These are phyloP conservation scores for Agrenia bidenticulata DNA, from an alignment of 2,888 invertebrate genomes.

Conservation along the genomic window DNA sequence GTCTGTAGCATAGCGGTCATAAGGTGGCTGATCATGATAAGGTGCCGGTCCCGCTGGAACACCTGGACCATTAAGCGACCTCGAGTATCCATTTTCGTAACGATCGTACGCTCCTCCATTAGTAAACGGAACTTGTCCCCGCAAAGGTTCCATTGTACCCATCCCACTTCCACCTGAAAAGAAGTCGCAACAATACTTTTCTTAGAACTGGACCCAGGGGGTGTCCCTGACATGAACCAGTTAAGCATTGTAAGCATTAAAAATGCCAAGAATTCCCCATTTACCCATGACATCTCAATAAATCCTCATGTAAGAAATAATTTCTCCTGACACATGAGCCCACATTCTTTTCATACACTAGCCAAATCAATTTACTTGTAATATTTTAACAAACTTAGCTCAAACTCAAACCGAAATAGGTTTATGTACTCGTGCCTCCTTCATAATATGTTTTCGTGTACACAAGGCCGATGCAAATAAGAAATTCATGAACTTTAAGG, in stretches of 20 bases:
- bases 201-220: too few species aligned
- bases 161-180: slow-evolving; percentile 46
- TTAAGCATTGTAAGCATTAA: too few species aligned
- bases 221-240: too few species aligned
- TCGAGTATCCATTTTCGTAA: slow-evolving; percentile 55
- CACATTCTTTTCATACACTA: background rate
- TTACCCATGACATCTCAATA: too few species aligned
- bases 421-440: too few species aligned
- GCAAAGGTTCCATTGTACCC: slow-evolving; percentile 44
- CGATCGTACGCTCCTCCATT: slow-evolving; percentile 52
- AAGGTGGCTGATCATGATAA: slow-evolving; percentile 47
- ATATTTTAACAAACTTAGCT: background rate
- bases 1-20: slow-evolving; percentile 53
- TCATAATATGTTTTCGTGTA: too few species aligned
- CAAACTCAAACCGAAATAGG: too few species aligned
- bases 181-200: background rate
- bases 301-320: too few species aligned
- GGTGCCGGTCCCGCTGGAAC: slow-evolving; percentile 45
- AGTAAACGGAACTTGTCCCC: slow-evolving; percentile 48
- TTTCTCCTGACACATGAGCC: too few species aligned
- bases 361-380: slow-evolving; percentile 11
- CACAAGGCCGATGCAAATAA: background rate
- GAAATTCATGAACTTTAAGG: background rate
- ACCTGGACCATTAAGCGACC: slow-evolving; percentile 56
- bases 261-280: too few species aligned